phyloP scores from a whole-genome alignment of 2,113 vertebrate species.

The Dasyornis broadbenti region DNA sequence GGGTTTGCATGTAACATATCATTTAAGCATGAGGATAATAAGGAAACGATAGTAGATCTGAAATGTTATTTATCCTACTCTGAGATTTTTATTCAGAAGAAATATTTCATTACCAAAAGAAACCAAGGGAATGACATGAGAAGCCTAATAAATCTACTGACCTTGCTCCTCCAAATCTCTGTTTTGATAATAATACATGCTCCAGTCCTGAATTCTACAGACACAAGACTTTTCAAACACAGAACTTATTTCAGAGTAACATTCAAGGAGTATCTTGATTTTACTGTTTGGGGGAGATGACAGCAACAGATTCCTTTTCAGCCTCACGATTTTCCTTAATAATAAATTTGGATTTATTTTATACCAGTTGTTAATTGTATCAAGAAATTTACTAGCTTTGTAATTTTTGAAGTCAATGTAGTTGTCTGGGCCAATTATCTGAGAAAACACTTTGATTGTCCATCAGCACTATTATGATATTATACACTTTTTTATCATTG shows the following conservation, averaged over 20 bases:
- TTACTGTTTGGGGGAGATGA: not conserved
- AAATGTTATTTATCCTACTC: not conserved
- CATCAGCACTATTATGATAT: not conserved
- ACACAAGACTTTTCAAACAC: not conserved
- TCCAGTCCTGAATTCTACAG: not conserved
- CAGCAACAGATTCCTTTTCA: not conserved
- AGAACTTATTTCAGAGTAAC: not conserved
- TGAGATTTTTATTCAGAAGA: constrained; percentile 24
- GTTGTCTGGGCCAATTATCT: not conserved
- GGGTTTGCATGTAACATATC: constrained; percentile 74
- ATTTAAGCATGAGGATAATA: constrained; percentile 84
- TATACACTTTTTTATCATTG: not conserved
- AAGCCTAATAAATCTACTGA: not conserved
- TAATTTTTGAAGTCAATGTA: not conserved
- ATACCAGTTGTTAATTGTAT: not conserved
- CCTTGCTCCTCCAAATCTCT: not conserved
- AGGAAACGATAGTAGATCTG: constrained; percentile 14
- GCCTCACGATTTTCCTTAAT: not conserved
- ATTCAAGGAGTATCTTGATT: not conserved
- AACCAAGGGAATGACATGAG: not conserved
- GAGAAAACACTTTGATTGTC: not conserved
- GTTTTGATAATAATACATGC: not conserved
- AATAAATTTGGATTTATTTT: not conserved
- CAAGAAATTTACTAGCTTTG: not conserved
- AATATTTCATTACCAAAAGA: not conserved